phyloP scores from a whole-genome alignment of 2,113 vertebrate species.

The Chaetops frenatus region DNA sequence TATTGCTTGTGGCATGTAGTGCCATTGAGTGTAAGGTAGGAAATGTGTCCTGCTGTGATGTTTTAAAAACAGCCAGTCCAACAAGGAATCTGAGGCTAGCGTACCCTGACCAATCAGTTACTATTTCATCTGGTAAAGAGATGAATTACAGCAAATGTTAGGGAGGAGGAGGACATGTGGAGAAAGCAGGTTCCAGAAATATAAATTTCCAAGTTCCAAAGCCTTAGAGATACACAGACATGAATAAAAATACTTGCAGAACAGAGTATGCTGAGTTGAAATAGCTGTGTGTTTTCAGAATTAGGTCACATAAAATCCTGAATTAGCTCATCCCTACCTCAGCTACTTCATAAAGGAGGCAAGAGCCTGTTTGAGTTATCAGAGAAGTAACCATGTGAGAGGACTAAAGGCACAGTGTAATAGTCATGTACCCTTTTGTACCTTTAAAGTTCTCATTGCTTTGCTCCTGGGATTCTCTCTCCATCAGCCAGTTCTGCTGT shows the following conservation, averaged over 20 bases:
- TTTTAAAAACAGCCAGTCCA: not conserved
- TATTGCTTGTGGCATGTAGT: not conserved
- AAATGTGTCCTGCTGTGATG: not conserved
- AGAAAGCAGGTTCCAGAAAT: constrained; percentile 10
- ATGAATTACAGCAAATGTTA: not conserved
- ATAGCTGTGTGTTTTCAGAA: not conserved
- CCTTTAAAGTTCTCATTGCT: not conserved
- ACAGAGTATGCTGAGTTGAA: not conserved
- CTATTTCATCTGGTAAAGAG: not conserved
- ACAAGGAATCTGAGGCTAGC: not conserved
- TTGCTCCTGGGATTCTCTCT: not conserved
- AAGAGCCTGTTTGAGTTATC: not conserved
- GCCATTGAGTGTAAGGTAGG: not conserved
- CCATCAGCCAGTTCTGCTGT: not conserved
- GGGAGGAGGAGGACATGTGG: not conserved
- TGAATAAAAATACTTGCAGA: not conserved
- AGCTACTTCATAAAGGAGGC: not conserved
- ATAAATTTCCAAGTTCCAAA: not conserved
- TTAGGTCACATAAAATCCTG: not conserved
- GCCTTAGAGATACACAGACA: not conserved
- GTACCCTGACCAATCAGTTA: not conserved
- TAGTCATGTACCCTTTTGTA: not conserved
- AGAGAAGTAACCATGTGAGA: not conserved
- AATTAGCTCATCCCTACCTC: constrained; percentile 15
- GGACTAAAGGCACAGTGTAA: not conserved